A percentile compares a stretch with the other conserved stretches of the same genome.
These are phyloP conservation scores for Lasioglossum vierecki DNA, from an alignment of 2,888 invertebrate species.

Conservation along the genomic window DNA sequence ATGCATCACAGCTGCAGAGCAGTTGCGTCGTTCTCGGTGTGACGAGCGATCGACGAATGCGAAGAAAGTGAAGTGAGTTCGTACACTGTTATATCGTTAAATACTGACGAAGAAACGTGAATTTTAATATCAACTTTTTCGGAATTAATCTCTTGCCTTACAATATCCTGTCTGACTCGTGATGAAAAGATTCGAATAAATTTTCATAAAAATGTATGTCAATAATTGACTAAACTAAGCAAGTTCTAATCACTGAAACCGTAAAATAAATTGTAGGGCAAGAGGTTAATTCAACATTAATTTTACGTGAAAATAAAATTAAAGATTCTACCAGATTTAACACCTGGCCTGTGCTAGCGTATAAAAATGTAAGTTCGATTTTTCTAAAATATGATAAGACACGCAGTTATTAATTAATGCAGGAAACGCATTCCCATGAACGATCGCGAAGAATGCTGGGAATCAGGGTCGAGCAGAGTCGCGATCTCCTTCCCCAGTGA, in stretches of 20 bases:
- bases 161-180: too few species aligned
- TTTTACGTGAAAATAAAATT: too few species aligned
- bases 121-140: background rate
- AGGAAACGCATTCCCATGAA: background rate
- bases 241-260: too few species aligned
- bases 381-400: background rate
- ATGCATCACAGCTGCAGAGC: background rate
- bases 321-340: background rate
- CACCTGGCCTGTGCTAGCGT: background rate
- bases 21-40: too few species aligned
- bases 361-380: too few species aligned
- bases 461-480: constrained; percentile 21
- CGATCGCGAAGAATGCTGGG: background rate
- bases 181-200: too few species aligned
- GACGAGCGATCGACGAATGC: background rate
- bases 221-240: too few species aligned
- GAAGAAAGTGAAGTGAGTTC: background rate
- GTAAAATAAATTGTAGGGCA: too few species aligned
- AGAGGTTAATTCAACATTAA: too few species aligned
- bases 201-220: too few species aligned
- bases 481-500: constrained; percentile 24
- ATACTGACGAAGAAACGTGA: background rate
- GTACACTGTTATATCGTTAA: background rate
- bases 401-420: background rate
- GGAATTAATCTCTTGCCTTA: background rate